A percentile compares a stretch with the other conserved stretches of the same genome.
These are phyloP conservation scores for Diloba caeruleocephala DNA, from an alignment of 2,888 invertebrate species.

Conservation along the genomic window DNA sequence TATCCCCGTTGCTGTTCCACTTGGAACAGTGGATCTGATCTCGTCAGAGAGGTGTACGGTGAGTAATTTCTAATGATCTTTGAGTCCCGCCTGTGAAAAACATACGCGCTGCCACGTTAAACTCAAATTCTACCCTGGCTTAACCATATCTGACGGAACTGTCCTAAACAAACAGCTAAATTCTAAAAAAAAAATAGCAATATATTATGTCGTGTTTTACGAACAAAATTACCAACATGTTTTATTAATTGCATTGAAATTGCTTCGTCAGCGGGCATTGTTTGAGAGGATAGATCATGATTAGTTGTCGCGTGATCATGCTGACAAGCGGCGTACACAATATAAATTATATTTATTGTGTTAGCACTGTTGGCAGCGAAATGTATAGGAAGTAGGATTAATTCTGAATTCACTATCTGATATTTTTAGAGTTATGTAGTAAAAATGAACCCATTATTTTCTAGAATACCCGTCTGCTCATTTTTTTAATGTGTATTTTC, in stretches of 20 bases:
- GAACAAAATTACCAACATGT: constrained; percentile 34
- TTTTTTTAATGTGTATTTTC: too few species aligned
- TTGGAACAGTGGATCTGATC: too few species aligned
- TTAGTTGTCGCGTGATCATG: constrained; percentile 44
- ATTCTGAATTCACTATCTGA: constrained; percentile 23
- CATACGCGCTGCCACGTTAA: too few species aligned
- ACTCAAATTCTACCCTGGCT: too few species aligned
- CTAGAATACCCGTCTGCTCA: too few species aligned
- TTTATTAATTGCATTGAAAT: constrained; percentile 52
- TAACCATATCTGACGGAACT: too few species aligned
- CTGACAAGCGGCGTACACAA: constrained; percentile 32
- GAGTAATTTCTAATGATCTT: too few species aligned
- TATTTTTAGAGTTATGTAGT: not conserved
- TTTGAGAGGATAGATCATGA: constrained; percentile 48
- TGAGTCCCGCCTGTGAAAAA: too few species aligned
- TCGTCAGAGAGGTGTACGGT: too few species aligned
- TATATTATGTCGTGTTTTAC: constrained; percentile 28
- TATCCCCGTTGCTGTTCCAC: too few species aligned
- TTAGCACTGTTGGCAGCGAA: constrained; percentile 23
- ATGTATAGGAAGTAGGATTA: constrained; percentile 32
- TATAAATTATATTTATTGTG: constrained; percentile 53
- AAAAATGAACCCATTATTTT: too few species aligned
- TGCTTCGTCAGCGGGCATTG: constrained; percentile 48
- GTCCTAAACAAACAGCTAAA: too few species aligned
- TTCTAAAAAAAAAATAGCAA: constrained; percentile 23